Conservation (phyloP, 2,113 vertebrate genomes). For the Pongo abelii region DNA sequence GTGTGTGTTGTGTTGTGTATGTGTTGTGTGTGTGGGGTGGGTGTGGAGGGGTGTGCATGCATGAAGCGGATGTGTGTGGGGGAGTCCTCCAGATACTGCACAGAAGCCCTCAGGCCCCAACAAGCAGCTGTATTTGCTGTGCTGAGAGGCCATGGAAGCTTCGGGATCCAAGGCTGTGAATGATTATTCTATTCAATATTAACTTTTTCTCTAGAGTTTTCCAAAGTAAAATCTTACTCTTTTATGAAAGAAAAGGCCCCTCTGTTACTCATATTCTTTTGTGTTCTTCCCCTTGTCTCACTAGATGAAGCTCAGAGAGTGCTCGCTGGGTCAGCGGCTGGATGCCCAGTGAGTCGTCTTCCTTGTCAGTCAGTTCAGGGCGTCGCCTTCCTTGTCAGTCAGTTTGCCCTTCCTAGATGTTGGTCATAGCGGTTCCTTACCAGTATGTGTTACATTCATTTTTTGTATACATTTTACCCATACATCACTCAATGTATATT, state of each 20-base stretch:
- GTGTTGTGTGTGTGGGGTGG: accelerated
- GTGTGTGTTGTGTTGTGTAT: neutral
- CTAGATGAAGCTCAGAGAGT: no score
- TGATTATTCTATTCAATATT: accelerated
- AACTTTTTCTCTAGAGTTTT: no score
- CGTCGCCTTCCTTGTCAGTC: neutral
- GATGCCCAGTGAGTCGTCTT: accelerated
- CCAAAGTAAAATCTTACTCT: neutral
- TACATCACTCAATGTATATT: accelerated
- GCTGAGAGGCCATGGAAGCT: accelerated
- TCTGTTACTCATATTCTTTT: no score
- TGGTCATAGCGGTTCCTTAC: accelerated
- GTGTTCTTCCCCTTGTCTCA: neutral
- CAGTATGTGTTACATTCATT: accelerated
- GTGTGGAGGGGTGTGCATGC: neutral
- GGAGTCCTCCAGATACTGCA: no score
- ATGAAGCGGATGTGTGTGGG: no score
- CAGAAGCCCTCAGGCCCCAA: no score
- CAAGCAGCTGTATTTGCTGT: neutral
- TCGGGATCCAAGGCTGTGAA: accelerated
- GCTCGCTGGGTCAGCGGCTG: accelerated
- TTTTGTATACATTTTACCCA: neutral
- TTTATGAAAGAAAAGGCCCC: neutral
- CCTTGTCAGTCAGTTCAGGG: neutral
- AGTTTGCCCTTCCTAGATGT: neutral